A percentile compares a stretch with the other conserved stretches of the same genome.
phyloP scores from a whole-genome alignment of 2,113 vertebrate species.

The Thalassoma bifasciatum region DNA sequence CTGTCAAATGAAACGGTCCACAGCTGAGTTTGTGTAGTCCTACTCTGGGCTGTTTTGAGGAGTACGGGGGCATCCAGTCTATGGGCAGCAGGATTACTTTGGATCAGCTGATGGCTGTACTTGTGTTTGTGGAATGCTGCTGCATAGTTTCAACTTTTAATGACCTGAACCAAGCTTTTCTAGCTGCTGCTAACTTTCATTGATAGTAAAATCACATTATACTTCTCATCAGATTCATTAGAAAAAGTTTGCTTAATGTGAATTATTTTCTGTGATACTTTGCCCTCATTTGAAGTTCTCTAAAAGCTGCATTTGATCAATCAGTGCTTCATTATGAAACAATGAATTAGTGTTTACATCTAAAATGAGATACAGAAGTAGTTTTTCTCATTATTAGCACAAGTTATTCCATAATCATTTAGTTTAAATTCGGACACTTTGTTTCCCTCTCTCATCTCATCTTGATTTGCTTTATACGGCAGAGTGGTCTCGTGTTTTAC shows the following conservation, averaged over 20 bases:
- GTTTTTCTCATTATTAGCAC: no score
- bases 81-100: slow-evolving; percentile 43
- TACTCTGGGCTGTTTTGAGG: neutral
- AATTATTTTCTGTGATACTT: no score
- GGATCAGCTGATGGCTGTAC: slow-evolving; percentile 46
- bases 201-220: neutral
- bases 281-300: no score
- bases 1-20: slow-evolving; percentile 18
- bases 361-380: no score
- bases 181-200: neutral
- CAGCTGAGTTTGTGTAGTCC: slow-evolving; percentile 37
- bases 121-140: slow-evolving; percentile 39
- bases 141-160: slow-evolving; percentile 4
- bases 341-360: no score
- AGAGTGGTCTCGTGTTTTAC: no score
- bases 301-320: no score
- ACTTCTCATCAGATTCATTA: no score
- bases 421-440: neutral
- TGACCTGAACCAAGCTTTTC: neutral
- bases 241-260: no score
- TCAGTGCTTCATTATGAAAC: no score
- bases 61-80: neutral
- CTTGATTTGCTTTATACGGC: no score
- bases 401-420: no score
- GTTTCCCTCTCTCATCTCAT: neutral